These are phyloP conservation scores for Cyphomyrus plagiostoma DNA, from an alignment of 2,113 vertebrate genomes.

Conservation along the genomic window DNA sequence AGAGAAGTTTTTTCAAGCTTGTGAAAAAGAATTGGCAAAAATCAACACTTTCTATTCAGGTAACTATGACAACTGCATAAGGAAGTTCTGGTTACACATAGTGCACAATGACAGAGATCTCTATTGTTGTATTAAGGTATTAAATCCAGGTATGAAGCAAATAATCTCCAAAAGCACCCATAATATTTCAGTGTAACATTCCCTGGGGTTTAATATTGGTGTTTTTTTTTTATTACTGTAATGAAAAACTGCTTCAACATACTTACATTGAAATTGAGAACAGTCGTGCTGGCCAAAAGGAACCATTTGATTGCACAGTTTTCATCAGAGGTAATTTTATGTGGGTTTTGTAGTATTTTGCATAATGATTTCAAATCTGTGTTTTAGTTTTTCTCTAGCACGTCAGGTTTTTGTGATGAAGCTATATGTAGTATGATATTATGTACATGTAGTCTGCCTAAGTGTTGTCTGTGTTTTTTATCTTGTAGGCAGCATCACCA, in stretches of 20 bases:
- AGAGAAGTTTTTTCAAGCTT: conserved; percentile 98
- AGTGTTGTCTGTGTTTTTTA: no score
- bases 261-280: background rate
- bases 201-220: background rate
- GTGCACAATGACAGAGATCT: background rate
- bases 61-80: conserved; percentile 48
- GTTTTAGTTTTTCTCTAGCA: no score
- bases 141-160: background rate
- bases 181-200: background rate
- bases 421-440: no score
- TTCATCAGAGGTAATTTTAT: no score
- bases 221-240: background rate
- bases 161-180: background rate
- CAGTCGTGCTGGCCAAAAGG: background rate
- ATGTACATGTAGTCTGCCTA: no score
- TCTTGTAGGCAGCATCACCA: no score
- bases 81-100: background rate
- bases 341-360: no score
- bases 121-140: background rate
- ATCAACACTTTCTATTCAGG: conserved; percentile 99
- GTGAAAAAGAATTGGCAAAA: conserved; percentile 98
- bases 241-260: background rate
- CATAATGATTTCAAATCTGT: no score
- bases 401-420: no score
- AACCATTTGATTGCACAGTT: background rate